Base-by-base conservation (phyloP, 1,140 invertebrate species). In the Ceratina calcarata region DNA sequence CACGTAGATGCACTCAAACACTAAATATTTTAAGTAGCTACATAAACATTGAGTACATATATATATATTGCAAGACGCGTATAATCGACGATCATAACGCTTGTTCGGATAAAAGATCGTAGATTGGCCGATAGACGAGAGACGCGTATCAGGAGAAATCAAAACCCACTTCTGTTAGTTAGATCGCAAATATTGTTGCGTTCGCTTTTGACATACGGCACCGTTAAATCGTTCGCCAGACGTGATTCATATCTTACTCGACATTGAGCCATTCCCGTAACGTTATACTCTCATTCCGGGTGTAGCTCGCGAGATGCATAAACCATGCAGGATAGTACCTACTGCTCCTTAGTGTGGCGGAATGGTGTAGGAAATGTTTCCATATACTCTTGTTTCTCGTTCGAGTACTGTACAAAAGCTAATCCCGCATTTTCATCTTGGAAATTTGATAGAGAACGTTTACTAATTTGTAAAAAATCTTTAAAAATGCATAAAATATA, bases 191-290 rank as follows among this genome's bases (percentile, higher is more conserved):
- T 71, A 78, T 71, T 72, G 68, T 78, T 78, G 68, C 76, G 22
- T 64, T 72, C 68, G 61, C 76, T 64, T 78, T 72, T 78, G 68
- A 78, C 76, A 71, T 55, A 68, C 68, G 13, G 76, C 76, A 78
- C 68, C 68, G 76, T 78, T 78, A 78, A 70, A 45, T 67, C 57
- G 51, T 78, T 67, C 12, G 45, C 49, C 68, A 64, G 76, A 64
- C 68, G 15, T 78, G 76, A 78, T 78, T 78, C 68, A 78, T 78
- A 64, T 72, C 76, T 45, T 78, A 57, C 49, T 53, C 76, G 76
- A 78, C 76, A 78, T 78, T 78, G 68, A 78, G 27, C 58, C 76
- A 71, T 78, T 62, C 68, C 37, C 68, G 76, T 71, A 78, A 78
- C 76, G 58, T 72, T 78, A 78, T 64, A 72, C 76, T 16, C 68